Conservation (phyloP, 2,888 invertebrate species). For the Cancer borealis region DNA sequence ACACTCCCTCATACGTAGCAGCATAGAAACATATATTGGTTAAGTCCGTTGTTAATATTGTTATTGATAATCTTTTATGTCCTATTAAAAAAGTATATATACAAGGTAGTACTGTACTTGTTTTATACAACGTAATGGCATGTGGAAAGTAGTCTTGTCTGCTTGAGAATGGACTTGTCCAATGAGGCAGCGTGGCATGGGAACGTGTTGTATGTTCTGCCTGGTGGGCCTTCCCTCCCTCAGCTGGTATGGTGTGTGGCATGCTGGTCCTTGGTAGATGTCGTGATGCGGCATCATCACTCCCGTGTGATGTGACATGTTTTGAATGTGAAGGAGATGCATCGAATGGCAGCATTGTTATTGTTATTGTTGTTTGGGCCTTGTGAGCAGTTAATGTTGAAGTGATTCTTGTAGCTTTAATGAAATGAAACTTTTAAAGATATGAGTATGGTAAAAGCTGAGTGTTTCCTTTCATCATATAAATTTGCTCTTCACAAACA, state of each 20-base stretch:
- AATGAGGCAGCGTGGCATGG: conserved; percentile 3
- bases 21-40: conserved; percentile 14
- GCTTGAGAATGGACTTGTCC: conserved; percentile 21
- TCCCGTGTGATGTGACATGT: not conserved
- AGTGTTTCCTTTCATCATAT: not conserved
- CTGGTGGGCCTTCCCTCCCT: conserved; percentile 10
- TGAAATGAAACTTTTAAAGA: not conserved
- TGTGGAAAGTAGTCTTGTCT: not conserved
- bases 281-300: not conserved
- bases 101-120: conserved; percentile 17
- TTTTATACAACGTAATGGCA: conserved; percentile 15
- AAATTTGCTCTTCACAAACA: not conserved
- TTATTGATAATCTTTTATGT: conserved; percentile 40
- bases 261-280: conserved; percentile 11
- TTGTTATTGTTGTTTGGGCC: conserved; percentile 41
- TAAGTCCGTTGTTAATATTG: conserved; percentile 33
- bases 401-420: not conserved
- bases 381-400: not conserved
- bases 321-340: conserved; percentile 33
- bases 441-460: not conserved
- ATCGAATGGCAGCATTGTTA: conserved; percentile 6
- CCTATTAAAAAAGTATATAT: not conserved
- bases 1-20: not conserved
- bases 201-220: not conserved
- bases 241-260: not conserved